Conservation (phyloP, 2,113 vertebrate species). For the Saimiri boliviensis region DNA sequence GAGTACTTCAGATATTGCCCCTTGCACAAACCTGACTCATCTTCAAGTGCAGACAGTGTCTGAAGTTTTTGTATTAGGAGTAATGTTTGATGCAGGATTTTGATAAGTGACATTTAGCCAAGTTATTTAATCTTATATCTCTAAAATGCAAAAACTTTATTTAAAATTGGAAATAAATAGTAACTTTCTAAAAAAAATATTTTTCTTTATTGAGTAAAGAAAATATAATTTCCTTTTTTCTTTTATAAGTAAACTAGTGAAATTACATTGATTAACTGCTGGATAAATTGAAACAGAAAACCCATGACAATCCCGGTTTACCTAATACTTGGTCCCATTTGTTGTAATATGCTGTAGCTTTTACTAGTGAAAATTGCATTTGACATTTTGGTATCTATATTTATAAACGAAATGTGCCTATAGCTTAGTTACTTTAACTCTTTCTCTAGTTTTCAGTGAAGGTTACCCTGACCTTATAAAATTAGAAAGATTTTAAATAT, state of each 20-base stretch:
- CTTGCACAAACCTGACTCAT: not conserved
- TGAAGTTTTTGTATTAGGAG: not conserved
- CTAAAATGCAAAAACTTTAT: not conserved
- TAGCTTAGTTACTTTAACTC: not conserved
- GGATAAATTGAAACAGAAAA: not conserved
- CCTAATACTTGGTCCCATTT: not conserved
- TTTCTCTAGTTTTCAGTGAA: not conserved
- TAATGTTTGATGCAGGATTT: not conserved
- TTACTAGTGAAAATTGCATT: not conserved
- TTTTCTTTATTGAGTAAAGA: not conserved
- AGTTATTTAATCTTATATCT: not conserved
- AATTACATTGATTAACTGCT: not conserved
- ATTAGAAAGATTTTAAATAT: no score
- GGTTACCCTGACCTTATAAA: not conserved
- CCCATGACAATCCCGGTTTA: not conserved
- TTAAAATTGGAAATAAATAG: not conserved
- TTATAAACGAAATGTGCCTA: not conserved
- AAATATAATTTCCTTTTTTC: not conserved
- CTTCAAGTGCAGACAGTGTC: not conserved
- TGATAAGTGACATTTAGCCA: not conserved
- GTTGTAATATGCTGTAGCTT: not conserved
- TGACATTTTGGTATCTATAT: not conserved
- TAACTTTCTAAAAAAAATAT: no score
- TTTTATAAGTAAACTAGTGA: not conserved
- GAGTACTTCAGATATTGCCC: not conserved